Conservation (phyloP, 2,888 invertebrate species). For the Sussaba pulchella region DNA sequence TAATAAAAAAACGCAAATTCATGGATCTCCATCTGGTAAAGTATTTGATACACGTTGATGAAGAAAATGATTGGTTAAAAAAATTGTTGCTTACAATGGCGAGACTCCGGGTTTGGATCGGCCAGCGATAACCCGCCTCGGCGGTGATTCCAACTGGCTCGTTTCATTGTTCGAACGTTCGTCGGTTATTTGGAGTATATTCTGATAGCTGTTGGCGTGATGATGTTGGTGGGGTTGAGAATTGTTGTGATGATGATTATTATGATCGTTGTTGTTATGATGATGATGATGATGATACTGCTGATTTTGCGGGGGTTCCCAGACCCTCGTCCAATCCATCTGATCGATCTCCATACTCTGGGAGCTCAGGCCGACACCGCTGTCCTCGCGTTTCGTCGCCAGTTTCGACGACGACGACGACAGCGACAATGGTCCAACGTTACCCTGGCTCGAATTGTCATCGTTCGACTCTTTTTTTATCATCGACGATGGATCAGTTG, state of each 20-base stretch:
- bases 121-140: constrained; percentile 64
- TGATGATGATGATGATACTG: constrained; percentile 70
- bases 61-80: too few relatives aligned
- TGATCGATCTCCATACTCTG: constrained; percentile 76
- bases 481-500: constrained; percentile 67
- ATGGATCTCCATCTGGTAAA: too few relatives aligned
- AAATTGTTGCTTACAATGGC: constrained; percentile 79
- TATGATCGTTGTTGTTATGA: too few relatives aligned
- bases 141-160: constrained; percentile 76
- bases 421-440: constrained; percentile 37
- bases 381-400: constrained; percentile 61
- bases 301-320: constrained; percentile 73
- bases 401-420: constrained; percentile 49
- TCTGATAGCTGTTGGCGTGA: constrained; percentile 70
- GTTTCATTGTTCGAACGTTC: constrained; percentile 71
- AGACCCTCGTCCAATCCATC: constrained; percentile 79
- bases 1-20: too few relatives aligned
- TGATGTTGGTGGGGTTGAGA: constrained; percentile 70
- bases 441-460: constrained; percentile 72
- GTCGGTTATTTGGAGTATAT: constrained; percentile 72
- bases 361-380: constrained; percentile 67
- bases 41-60: too few relatives aligned
- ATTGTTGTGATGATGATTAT: constrained; percentile 59
- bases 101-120: constrained; percentile 60
- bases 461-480: constrained; percentile 75